Evolutionary conservation across 2,113 vertebrate species (phyloP).

Genomic region (Loxodonta africana): DNA sequence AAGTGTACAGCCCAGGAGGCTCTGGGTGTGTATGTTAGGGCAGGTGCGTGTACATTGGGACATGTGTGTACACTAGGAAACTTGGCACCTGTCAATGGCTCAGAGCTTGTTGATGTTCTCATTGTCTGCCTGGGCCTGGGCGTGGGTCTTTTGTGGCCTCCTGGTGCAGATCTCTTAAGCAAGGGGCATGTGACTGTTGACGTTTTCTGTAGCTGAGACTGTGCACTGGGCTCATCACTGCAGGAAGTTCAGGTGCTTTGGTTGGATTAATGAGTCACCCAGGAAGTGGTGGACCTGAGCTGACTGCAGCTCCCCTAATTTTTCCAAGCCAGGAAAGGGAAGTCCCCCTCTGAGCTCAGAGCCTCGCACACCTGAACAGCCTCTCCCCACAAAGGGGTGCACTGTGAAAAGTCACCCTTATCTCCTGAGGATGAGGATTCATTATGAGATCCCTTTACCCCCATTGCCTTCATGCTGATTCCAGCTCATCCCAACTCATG

Average conservation of each 20-base stretch:
- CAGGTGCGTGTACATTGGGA: background rate
- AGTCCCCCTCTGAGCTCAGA: background rate
- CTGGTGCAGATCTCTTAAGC: background rate
- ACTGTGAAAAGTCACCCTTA: background rate
- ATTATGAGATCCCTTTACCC: background rate
- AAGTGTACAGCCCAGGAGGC: too few relatives aligned
- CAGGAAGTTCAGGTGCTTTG: conserved; percentile 23
- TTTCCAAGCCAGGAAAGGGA: conserved; percentile 10
- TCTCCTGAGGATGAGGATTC: background rate
- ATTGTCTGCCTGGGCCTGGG: background rate
- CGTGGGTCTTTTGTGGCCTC: background rate
- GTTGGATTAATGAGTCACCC: conserved; percentile 42
- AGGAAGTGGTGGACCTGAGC: background rate
- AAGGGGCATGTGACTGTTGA: background rate
- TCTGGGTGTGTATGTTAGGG: background rate
- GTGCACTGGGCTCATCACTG: background rate
- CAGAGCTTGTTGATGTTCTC: background rate
- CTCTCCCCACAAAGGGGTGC: background rate
- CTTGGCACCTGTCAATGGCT: background rate
- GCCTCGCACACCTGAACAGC: background rate
- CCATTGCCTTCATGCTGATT: background rate
- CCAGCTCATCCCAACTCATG: background rate
- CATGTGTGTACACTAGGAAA: background rate
- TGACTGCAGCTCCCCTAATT: background rate
- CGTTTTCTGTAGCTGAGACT: conserved; percentile 2